phyloP scores from a whole-genome alignment of 2,888 invertebrate species.

The Endomychus coccineus region DNA sequence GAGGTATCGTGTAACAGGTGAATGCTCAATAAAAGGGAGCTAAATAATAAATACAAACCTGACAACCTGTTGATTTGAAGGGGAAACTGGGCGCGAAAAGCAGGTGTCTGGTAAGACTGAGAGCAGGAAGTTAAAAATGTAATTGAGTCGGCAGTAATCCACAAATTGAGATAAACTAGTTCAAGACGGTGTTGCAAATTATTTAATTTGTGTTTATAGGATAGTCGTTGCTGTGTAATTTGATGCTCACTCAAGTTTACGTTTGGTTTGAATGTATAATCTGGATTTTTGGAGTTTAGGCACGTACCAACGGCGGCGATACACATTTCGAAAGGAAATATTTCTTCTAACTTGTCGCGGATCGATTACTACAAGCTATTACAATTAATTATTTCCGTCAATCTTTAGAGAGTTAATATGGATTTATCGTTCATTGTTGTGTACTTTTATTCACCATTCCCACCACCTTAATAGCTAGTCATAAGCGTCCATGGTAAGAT shows the following conservation, averaged over 20 bases:
- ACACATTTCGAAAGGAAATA: too few relatives aligned
- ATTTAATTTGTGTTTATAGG: constrained; percentile 34
- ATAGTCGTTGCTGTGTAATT: constrained; percentile 23
- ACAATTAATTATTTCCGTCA: too few relatives aligned
- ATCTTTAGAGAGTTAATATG: too few relatives aligned
- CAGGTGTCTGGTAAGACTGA: constrained; percentile 20
- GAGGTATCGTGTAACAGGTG: neutral
- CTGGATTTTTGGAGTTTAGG: constrained; percentile 2
- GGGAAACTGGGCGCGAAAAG: constrained; percentile 17
- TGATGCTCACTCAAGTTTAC: constrained; percentile 26
- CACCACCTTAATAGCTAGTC: too few relatives aligned
- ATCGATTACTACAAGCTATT: too few relatives aligned
- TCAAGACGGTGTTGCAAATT: constrained; percentile 27
- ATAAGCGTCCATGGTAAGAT: too few relatives aligned
- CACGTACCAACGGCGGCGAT: constrained; percentile 7
- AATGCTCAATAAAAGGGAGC: constrained; percentile 22
- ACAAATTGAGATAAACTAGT: constrained; percentile 34
- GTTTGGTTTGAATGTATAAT: constrained; percentile 5
- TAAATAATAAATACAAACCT: constrained; percentile 35
- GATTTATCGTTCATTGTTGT: too few relatives aligned
- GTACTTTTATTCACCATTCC: too few relatives aligned
- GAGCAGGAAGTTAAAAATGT: constrained; percentile 22
- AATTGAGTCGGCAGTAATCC: constrained; percentile 30
- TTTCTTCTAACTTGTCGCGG: too few relatives aligned
- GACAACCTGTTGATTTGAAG: constrained; percentile 39